These are phyloP conservation scores for Oreotragus oreotragus DNA, from an alignment of 2,113 vertebrate genomes.

Conservation along the genomic window DNA sequence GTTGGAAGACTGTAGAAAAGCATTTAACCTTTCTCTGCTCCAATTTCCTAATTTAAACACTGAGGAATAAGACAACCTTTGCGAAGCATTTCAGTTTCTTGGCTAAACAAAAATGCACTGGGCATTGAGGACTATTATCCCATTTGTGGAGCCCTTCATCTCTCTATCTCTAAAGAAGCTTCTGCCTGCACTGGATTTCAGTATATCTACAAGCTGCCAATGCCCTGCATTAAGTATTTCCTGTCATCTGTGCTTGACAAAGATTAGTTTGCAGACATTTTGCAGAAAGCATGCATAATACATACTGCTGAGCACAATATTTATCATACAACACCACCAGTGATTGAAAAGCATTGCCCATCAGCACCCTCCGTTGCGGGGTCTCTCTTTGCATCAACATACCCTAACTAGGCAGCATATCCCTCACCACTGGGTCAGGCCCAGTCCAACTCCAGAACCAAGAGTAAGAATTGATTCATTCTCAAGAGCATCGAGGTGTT, in stretches of 20 bases:
- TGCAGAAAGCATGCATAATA: slow-evolving; percentile 58
- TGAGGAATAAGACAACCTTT: neutral
- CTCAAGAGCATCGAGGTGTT: neutral
- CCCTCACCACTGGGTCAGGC: neutral
- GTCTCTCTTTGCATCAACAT: neutral
- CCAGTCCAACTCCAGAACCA: neutral
- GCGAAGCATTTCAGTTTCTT: slow-evolving; percentile 18
- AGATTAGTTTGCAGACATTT: slow-evolving; percentile 65
- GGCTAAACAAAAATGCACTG: slow-evolving; percentile 43
- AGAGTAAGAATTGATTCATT: neutral
- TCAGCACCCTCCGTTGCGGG: neutral
- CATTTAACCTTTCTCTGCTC: slow-evolving; percentile 38
- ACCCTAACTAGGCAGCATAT: neutral
- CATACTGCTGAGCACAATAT: slow-evolving; percentile 60
- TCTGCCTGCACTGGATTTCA: neutral
- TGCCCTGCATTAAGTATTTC: slow-evolving; percentile 54
- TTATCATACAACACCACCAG: slow-evolving; percentile 48
- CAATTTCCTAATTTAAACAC: slow-evolving; percentile 33
- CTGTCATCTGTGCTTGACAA: slow-evolving; percentile 56
- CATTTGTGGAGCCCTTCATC: slow-evolving; percentile 22
- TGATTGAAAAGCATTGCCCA: slow-evolving; percentile 44
- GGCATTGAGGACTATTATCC: slow-evolving; percentile 10
- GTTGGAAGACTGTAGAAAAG: neutral
- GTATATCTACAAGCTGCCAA: slow-evolving; percentile 7
- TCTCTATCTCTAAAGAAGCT: neutral